phyloP scores from a whole-genome alignment of 2,888 invertebrate species.

The Doris montereyensis region DNA sequence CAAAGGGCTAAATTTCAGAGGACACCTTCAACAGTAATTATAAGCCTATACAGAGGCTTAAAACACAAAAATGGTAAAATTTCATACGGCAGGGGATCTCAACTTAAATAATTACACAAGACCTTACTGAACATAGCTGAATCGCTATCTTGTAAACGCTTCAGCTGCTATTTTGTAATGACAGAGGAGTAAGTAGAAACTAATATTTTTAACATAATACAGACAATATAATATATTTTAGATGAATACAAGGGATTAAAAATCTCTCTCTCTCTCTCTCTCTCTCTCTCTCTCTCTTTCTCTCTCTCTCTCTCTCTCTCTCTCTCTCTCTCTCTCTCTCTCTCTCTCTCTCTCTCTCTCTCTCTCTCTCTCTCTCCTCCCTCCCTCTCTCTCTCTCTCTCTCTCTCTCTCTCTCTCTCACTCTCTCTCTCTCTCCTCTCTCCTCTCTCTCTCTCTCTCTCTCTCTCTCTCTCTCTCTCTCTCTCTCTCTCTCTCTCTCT shows the following conservation, averaged over 20 bases:
- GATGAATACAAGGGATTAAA: background rate
- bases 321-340: constrained; percentile 9
- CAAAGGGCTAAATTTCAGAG: no score
- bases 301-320: background rate
- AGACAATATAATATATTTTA: background rate
- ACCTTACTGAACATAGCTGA: background rate
- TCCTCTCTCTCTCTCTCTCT: no score
- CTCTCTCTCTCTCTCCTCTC: no score
- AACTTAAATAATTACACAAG: background rate
- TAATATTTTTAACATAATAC: background rate
- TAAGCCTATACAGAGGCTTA: no score
- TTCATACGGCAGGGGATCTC: background rate
- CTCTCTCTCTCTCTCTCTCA: background rate
- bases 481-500: no score
- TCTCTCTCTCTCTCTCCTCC: background rate
- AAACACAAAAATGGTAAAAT: background rate
- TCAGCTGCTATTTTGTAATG: no score
- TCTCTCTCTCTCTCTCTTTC: background rate
- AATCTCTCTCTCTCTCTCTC: no score
- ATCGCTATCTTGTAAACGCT: no score
- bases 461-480: no score
- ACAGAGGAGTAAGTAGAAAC: no score
- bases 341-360: constrained; percentile 9
- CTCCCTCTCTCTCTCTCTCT: background rate
- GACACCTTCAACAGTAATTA: no score